Conservation (phyloP, 2,888 invertebrate genomes). For the Stegana nigrithorax region DNA sequence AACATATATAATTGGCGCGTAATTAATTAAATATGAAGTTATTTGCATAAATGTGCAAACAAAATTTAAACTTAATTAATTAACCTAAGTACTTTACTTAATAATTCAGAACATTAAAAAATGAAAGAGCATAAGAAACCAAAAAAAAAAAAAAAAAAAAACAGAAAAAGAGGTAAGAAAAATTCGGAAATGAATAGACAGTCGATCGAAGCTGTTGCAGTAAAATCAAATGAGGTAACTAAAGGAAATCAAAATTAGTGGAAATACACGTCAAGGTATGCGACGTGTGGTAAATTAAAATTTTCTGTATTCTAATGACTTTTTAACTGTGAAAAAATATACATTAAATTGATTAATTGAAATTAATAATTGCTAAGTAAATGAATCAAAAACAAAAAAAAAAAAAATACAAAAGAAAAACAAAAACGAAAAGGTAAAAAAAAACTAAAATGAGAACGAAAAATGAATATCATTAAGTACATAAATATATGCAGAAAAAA, state of each 20-base stretch:
- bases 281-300: too few relatives aligned
- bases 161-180: neutral
- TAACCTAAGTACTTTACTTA: neutral
- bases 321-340: neutral
- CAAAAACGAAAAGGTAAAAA: neutral
- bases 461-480: constrained; percentile 21
- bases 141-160: neutral
- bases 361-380: constrained; percentile 10
- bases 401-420: neutral
- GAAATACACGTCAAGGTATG: neutral
- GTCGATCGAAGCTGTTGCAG: neutral
- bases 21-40: too few relatives aligned
- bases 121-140: neutral
- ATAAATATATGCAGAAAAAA: constrained; percentile 26
- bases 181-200: neutral
- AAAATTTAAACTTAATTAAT: constrained; percentile 18
- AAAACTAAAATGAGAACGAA: constrained; percentile 25
- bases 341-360: neutral
- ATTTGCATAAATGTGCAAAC: constrained; percentile 24
- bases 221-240: neutral
- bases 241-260: neutral
- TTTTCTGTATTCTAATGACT: too few relatives aligned
- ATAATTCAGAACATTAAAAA: neutral
- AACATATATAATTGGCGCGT: too few relatives aligned
- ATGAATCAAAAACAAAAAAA: neutral